These are phyloP conservation scores for Phalanger gymnotis DNA, from an alignment of 2,797 vertebrate genomes.

Conservation along the genomic window DNA sequence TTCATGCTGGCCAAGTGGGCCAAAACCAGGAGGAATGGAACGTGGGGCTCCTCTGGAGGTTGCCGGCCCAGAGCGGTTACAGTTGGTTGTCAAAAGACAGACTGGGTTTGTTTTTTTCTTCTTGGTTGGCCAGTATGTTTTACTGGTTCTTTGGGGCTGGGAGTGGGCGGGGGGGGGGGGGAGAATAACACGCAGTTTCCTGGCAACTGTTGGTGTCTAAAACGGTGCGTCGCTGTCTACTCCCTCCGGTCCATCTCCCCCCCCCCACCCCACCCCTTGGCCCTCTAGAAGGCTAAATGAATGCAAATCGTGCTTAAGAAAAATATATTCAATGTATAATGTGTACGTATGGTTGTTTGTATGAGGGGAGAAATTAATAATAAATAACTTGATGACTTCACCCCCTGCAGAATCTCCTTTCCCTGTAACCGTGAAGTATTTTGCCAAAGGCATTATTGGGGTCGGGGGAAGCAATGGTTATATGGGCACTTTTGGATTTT, in stretches of 20 bases:
- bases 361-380: background rate
- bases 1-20: conserved; percentile 63
- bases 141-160: conserved; percentile 48
- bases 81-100: conserved; percentile 79
- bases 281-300: conserved; percentile 55
- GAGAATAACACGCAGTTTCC: conserved; percentile 74
- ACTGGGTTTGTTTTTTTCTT: conserved; percentile 67
- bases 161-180: conserved; percentile 26
- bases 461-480: conserved; percentile 19
- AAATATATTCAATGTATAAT: background rate
- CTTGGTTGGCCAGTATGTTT: conserved; percentile 38
- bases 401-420: conserved; percentile 25
- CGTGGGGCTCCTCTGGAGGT: conserved; percentile 19
- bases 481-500: conserved; percentile 28
- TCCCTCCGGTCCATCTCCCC: too few relatives aligned
- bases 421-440: background rate
- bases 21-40: background rate
- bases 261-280: conserved; percentile 55
- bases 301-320: conserved; percentile 16
- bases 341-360: background rate
- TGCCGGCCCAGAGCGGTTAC: conserved; percentile 71
- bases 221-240: conserved; percentile 32
- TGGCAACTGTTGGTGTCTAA: conserved; percentile 79
- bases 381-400: conserved; percentile 16
- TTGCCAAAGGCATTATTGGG: conserved; percentile 54